Evolutionary conservation across 2,888 invertebrate species (phyloP).

Genomic region (Rhagium mordax): DNA sequence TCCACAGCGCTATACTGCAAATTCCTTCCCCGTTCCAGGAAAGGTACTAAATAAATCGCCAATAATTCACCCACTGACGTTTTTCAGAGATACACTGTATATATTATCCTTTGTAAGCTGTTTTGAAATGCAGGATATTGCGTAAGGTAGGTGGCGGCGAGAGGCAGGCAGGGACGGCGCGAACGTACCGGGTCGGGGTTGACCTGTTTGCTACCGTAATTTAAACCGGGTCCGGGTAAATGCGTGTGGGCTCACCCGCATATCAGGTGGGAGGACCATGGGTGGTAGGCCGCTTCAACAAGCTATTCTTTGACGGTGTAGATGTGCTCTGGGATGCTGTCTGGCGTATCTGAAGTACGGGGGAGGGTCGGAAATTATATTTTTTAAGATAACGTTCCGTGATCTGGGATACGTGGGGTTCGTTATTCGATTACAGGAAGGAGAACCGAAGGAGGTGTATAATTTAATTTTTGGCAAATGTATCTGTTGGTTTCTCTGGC

Average conservation of each 20-base stretch:
- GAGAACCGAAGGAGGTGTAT: too few species aligned
- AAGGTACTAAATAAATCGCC: background rate
- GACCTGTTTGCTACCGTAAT: conserved; percentile 35
- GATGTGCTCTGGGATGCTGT: conserved; percentile 12
- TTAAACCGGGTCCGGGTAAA: conserved; percentile 25
- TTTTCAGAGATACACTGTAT: conserved; percentile 1
- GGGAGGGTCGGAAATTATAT: conserved; percentile 1
- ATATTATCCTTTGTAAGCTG: conserved; percentile 12
- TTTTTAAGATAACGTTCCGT: conserved; percentile 1
- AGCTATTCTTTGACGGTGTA: conserved; percentile 27
- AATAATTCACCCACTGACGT: background rate
- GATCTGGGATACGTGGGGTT: background rate
- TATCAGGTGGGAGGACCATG: conserved; percentile 34
- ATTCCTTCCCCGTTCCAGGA: too few species aligned
- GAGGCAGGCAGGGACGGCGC: conserved; percentile 30
- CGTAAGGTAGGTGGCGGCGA: conserved; percentile 19
- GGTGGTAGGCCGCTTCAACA: conserved; percentile 29
- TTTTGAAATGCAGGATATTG: conserved; percentile 27
- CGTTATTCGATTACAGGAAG: background rate
- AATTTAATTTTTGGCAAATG: too few species aligned
- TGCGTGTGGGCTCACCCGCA: conserved; percentile 38
- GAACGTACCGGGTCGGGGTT: conserved; percentile 22
- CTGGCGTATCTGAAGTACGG: background rate
- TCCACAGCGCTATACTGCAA: too few species aligned
- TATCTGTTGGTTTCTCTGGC: too few species aligned